Evolutionary conservation across 1,140 invertebrate genomes (phyloP), one percentile per base, ranked within the genome.

Genomic region (Amyelois transitella): DNA sequence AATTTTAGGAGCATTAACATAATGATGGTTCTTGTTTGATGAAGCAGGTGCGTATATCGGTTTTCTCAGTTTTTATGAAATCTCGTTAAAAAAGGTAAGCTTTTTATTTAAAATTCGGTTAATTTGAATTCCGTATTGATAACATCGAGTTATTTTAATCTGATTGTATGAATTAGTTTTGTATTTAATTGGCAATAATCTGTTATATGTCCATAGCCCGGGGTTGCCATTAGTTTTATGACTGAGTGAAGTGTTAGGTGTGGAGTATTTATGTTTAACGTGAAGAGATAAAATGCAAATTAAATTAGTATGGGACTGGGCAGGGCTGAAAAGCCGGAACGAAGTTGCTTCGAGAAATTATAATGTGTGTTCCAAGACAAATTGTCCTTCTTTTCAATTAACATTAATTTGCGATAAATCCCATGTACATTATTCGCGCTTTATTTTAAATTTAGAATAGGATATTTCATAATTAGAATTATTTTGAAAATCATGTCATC

Each of bases 31-130:
- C 65, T 77, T 71, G 69, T 86, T 82, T 82, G 81, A 79, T 73
- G 70, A 71, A 83, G 81, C 84, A 87, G 84, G 84, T 87, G 84
- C 80, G 66, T 70, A 67, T 82, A 84, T 83, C 79, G 75, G 78
- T 78, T 82, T 85, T 87, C 76, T 82, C 77, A 62, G 73, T 79
- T 86, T 86, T 85, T 86, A 80, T 80, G 81, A 80, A 84, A 81
- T 82, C 79, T 80, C 75, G 77, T 82, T 86, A 79, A 38, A 38
- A 38, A 38, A 38, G 32, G 32, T 14, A 38, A 14, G 32, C 1
- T 38, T 38, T 38, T 75, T 58, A 69, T 69, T 72, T 58, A 81
- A 77, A 76, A 75, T 68, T 54, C 62, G 61, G 60, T 64, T 65
- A 66, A 73, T 73, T 70, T 64, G 55, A 59, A 61, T 69, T 66